Conservation (phyloP, 2,888 invertebrate species). For the Agrochola macilenta region DNA sequence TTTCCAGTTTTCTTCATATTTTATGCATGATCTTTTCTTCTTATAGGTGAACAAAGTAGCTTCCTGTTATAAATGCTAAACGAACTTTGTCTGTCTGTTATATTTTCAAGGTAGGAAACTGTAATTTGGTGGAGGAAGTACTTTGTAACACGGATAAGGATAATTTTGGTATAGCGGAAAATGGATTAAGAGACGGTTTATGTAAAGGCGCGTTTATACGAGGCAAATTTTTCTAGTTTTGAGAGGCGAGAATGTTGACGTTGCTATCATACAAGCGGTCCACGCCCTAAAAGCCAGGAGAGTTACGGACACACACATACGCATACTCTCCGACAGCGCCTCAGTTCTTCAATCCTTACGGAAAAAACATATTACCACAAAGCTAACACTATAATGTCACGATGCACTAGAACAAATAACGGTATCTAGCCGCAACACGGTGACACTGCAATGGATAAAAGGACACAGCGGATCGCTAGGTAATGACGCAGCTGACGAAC, state of each 20-base stretch:
- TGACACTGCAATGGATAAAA: too few species aligned
- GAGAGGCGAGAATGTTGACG: neutral
- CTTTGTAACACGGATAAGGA: constrained; percentile 19
- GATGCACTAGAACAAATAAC: too few species aligned
- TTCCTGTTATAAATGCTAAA: constrained; percentile 33
- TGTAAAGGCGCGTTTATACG: neutral
- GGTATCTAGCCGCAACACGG: too few species aligned
- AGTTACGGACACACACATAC: too few species aligned
- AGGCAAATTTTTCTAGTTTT: neutral
- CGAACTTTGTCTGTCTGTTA: constrained; percentile 33
- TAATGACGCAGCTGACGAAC: too few species aligned
- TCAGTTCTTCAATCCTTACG: too few species aligned
- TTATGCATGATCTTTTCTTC: constrained; percentile 42
- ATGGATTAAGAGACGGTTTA: neutral
- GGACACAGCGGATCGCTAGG: too few species aligned
- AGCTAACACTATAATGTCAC: too few species aligned
- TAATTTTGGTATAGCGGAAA: neutral
- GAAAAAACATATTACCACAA: too few species aligned
- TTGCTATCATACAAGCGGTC: too few species aligned
- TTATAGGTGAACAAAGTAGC: constrained; percentile 18
- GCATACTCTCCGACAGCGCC: too few species aligned
- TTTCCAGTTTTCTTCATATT: constrained; percentile 34
- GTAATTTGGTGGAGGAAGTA: constrained; percentile 14
- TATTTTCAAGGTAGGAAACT: constrained; percentile 1
- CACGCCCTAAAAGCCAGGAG: too few species aligned